These are phyloP conservation scores for Neosalanx taihuensis DNA, from an alignment of 2,797 vertebrate genomes.

Conservation along the genomic window DNA sequence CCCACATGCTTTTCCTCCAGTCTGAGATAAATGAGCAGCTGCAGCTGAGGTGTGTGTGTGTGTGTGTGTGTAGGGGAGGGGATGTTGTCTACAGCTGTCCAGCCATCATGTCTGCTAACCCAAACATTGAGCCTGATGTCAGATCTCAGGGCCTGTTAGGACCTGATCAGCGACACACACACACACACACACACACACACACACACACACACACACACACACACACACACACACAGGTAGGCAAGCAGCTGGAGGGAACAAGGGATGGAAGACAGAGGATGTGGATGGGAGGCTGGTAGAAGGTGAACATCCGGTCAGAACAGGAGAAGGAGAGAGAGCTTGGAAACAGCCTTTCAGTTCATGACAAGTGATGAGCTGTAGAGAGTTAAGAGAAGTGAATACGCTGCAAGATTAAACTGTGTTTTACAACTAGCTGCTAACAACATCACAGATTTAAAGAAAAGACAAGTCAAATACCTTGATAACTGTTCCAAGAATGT, in stretches of 20 bases:
- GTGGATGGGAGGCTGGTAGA: background rate
- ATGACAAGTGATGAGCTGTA: background rate
- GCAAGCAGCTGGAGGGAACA: background rate
- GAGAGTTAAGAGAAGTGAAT: background rate
- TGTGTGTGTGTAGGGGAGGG: background rate
- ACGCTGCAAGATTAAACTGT: background rate
- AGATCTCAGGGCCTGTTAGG: constrained; percentile 39
- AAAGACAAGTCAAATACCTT: background rate
- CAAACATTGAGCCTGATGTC: constrained; percentile 42
- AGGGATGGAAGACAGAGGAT: background rate
- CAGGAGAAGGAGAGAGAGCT: background rate
- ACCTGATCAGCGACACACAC: constrained; percentile 36
- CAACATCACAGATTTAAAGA: background rate
- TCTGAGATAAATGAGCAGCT: background rate
- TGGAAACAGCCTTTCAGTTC: background rate
- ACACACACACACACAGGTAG: constrained; percentile 8
- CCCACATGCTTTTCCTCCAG: background rate
- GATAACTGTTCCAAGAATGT: background rate
- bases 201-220: constrained; percentile 7
- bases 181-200: background rate
- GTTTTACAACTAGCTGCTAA: background rate
- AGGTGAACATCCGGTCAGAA: background rate
- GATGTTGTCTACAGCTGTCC: background rate
- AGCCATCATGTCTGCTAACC: constrained; percentile 39
- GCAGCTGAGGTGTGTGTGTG: constrained; percentile 3